Percentiles rank a stretch among this genome's conserved stretches.
Conservation (phyloP, 2,888 invertebrate genomes). For the Sinopyrophorus schimmeli region DNA sequence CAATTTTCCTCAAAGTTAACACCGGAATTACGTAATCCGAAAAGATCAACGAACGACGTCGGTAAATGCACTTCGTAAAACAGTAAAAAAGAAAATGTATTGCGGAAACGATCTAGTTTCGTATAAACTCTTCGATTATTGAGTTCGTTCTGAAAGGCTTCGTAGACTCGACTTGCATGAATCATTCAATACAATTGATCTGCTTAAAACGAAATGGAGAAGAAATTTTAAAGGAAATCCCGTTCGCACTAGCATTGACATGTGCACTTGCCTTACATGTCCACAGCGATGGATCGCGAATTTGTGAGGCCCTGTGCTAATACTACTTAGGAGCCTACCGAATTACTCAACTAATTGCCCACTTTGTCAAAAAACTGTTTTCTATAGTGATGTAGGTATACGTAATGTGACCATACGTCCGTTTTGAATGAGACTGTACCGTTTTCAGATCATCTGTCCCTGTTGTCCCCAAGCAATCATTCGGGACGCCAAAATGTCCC, state of each 20-base stretch:
- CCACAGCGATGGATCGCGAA: too few species aligned
- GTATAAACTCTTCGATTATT: slow-evolving; percentile 42
- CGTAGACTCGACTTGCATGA: slow-evolving; percentile 37
- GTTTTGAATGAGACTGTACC: too few species aligned
- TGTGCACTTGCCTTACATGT: too few species aligned
- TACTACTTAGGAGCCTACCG: too few species aligned
- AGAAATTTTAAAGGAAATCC: slow-evolving; percentile 1
- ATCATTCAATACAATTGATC: slow-evolving; percentile 42
- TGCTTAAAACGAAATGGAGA: slow-evolving; percentile 37
- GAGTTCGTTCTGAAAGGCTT: slow-evolving; percentile 33
- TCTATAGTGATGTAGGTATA: too few species aligned
- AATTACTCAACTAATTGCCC: too few species aligned
- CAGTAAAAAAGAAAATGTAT: slow-evolving; percentile 30
- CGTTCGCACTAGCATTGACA: background rate
- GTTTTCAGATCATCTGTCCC: too few species aligned
- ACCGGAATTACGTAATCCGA: slow-evolving; percentile 1
- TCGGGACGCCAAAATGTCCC: too few species aligned
- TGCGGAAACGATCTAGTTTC: slow-evolving; percentile 37
- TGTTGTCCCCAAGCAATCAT: too few species aligned
- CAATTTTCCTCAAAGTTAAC: slow-evolving; percentile 20
- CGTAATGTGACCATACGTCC: too few species aligned
- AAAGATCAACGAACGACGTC: slow-evolving; percentile 28
- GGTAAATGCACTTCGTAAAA: slow-evolving; percentile 23
- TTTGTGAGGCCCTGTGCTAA: too few species aligned
- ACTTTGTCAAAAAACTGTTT: too few species aligned